A percentile compares a stretch with the other conserved stretches of the same genome.
Conservation (phyloP, 2,113 vertebrate species). For the Cyprinodon brontotheroides region DNA sequence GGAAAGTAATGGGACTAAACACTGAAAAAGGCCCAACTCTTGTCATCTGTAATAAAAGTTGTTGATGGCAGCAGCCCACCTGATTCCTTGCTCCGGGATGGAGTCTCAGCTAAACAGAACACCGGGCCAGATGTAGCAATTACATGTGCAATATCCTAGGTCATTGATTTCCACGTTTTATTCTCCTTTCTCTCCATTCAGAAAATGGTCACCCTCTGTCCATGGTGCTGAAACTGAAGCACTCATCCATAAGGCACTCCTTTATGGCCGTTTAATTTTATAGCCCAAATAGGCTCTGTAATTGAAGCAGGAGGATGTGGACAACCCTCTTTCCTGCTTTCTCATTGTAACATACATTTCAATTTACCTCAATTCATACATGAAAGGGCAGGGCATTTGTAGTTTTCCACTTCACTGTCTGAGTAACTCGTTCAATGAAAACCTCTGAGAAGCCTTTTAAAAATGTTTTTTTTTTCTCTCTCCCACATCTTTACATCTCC, state of each 20-base stretch:
- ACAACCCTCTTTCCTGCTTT: background rate
- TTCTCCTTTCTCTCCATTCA: background rate
- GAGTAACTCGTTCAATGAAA: slow-evolving; percentile 21
- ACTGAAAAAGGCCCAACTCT: too few relatives aligned
- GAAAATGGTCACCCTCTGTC: slow-evolving; percentile 30
- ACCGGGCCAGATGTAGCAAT: background rate
- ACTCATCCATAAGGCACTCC: slow-evolving; percentile 8
- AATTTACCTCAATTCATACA: slow-evolving; percentile 9
- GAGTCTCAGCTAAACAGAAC: too few relatives aligned
- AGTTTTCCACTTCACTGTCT: slow-evolving; percentile 23
- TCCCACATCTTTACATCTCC: slow-evolving; percentile 34
- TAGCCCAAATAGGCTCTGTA: slow-evolving; percentile 1
- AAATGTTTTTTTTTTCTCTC: slow-evolving; percentile 37
- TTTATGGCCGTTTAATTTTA: slow-evolving; percentile 46
- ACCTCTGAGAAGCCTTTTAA: slow-evolving; percentile 10
- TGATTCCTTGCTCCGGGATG: too few relatives aligned
- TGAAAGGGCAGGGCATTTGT: slow-evolving; percentile 19
- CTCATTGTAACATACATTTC: slow-evolving; percentile 6
- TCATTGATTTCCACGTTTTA: background rate
- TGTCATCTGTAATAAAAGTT: too few relatives aligned
- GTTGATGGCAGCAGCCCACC: too few relatives aligned
- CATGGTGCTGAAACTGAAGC: slow-evolving; percentile 55
- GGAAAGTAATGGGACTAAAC: too few relatives aligned
- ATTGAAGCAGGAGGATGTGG: slow-evolving; percentile 11
- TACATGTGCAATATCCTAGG: background rate